These are phyloP conservation scores for Oreonectes daqikongensis DNA, from an alignment of 2,797 vertebrate species.

Conservation along the genomic window DNA sequence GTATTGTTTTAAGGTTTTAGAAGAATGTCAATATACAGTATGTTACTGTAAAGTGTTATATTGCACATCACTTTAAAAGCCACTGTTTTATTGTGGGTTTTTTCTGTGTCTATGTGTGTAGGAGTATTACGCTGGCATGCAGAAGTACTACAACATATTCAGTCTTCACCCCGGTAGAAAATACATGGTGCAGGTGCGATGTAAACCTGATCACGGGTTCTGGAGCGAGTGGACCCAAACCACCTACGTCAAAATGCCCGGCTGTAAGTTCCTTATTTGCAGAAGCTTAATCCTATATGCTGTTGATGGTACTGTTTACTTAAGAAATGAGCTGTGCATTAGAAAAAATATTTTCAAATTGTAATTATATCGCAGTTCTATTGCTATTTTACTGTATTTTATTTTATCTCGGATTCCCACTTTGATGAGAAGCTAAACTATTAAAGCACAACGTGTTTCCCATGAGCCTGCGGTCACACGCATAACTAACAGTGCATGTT, in stretches of 20 bases:
- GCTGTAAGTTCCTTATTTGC: conserved; percentile 75
- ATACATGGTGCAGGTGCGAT: conserved; percentile 87
- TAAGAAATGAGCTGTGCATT: background rate
- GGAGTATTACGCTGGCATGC: conserved; percentile 80
- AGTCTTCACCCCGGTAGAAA: conserved; percentile 79
- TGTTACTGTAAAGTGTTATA: too few relatives aligned
- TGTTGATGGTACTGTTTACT: too few relatives aligned
- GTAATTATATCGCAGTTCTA: too few relatives aligned
- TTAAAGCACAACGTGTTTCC: background rate
- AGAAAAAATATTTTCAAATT: too few relatives aligned
- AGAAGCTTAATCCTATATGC: background rate
- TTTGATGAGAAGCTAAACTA: background rate
- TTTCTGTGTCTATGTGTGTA: conserved; percentile 57
- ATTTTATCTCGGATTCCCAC: too few relatives aligned
- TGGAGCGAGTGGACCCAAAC: conserved; percentile 89
- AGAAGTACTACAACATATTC: conserved; percentile 83
- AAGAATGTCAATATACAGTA: too few relatives aligned
- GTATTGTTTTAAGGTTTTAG: too few relatives aligned
- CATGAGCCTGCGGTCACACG: background rate
- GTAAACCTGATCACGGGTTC: conserved; percentile 85
- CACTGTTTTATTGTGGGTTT: conserved; percentile 19
- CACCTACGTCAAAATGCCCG: conserved; percentile 72
- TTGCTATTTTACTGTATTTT: too few relatives aligned
- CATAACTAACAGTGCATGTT: conserved; percentile 9
- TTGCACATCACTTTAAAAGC: too few relatives aligned